Conservation (phyloP, 2,888 invertebrate species). For the Ochropleura leucogaster region DNA sequence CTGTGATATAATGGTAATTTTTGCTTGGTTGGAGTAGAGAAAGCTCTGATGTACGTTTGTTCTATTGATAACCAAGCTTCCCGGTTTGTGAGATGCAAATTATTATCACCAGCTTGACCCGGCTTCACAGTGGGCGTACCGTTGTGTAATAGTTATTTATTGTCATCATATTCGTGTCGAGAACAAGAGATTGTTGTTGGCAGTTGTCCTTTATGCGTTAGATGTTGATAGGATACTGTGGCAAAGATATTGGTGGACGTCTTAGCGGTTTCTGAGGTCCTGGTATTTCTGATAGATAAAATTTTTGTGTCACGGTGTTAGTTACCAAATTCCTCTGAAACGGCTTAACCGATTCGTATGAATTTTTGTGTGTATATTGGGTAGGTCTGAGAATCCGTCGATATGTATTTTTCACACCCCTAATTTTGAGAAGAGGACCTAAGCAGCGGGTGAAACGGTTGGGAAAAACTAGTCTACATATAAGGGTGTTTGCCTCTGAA, state of each 20-base stretch:
- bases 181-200: constrained; percentile 44
- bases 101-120: constrained; percentile 84
- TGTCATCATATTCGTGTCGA: constrained; percentile 60
- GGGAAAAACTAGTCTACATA: not conserved
- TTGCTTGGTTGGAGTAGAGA: constrained; percentile 69
- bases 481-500: not conserved
- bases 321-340: too few species aligned
- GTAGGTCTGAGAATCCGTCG: too few species aligned
- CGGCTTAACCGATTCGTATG: too few species aligned
- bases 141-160: constrained; percentile 82
- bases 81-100: constrained; percentile 83
- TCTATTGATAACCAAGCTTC: constrained; percentile 85
- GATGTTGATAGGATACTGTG: constrained; percentile 9
- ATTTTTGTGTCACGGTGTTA: too few species aligned
- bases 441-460: too few species aligned
- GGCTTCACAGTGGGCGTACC: constrained; percentile 77
- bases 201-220: constrained; percentile 20
- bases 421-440: too few species aligned
- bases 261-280: not conserved
- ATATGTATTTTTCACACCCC: too few species aligned
- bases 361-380: too few species aligned
- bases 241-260: not conserved
- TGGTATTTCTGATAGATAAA: too few species aligned
- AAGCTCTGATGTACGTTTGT: constrained; percentile 83
- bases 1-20: not conserved